Evolutionary conservation across 2,888 invertebrate genomes (phyloP).

Genomic region (Lydus trimaculatus): DNA sequence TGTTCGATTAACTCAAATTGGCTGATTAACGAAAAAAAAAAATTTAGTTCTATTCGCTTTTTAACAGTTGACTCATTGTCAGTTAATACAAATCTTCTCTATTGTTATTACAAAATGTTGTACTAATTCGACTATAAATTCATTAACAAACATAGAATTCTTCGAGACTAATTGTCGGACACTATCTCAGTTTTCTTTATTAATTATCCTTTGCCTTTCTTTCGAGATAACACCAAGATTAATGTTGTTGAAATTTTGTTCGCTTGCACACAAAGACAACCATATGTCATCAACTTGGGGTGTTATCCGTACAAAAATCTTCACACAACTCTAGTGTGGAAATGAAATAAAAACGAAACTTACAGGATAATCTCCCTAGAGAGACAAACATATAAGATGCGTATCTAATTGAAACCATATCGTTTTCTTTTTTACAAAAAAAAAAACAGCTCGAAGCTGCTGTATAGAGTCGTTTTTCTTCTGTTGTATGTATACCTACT

Average conservation of each 20-base stretch:
- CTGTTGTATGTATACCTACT: background rate
- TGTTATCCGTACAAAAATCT: slow-evolving; percentile 4
- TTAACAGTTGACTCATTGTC: slow-evolving; percentile 25
- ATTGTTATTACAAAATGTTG: background rate
- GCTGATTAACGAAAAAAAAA: background rate
- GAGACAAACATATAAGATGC: background rate
- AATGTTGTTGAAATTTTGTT: slow-evolving; percentile 29
- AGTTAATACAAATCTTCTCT: slow-evolving; percentile 18
- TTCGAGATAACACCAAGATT: slow-evolving; percentile 38
- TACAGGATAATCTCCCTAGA: background rate
- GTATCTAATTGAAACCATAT: slow-evolving; percentile 7
- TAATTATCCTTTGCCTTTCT: slow-evolving; percentile 34
- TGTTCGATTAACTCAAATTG: background rate
- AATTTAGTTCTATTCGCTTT: background rate
- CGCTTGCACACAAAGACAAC: background rate
- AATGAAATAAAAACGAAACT: background rate
- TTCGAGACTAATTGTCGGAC: slow-evolving; percentile 37
- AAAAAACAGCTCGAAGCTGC: background rate
- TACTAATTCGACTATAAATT: background rate
- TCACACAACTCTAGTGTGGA: background rate
- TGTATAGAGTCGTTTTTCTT: background rate
- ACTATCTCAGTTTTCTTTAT: slow-evolving; percentile 37
- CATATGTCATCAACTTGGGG: slow-evolving; percentile 8
- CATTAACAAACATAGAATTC: slow-evolving; percentile 5
- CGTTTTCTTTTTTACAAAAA: background rate